Evolutionary conservation across 2,888 invertebrate species (phyloP).

Genomic region (Brenthis daphne): DNA sequence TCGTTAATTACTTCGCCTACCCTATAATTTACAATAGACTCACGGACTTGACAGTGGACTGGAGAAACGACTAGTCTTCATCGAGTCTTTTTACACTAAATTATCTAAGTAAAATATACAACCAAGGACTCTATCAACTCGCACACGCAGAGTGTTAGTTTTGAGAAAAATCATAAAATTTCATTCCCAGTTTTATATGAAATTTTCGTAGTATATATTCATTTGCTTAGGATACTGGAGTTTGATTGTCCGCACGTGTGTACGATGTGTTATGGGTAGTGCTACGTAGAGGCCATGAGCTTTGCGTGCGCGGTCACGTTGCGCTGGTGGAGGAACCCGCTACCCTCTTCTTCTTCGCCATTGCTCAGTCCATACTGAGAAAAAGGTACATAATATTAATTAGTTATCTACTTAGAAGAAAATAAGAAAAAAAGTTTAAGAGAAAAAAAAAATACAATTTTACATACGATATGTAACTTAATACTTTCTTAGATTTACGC

Average conservation of each 20-base stretch:
- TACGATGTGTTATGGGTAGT: slow-evolving; percentile 7
- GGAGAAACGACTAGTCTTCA: slow-evolving; percentile 18
- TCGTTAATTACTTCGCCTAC: slow-evolving; percentile 4
- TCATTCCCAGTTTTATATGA: not conserved
- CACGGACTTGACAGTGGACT: slow-evolving; percentile 16
- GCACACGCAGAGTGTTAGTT: not conserved
- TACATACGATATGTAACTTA: too few species aligned
- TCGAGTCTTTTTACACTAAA: slow-evolving; percentile 13
- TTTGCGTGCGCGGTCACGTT: slow-evolving; percentile 93
- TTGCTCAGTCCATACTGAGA: slow-evolving; percentile 70
- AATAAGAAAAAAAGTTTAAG: not conserved
- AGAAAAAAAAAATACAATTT: too few species aligned
- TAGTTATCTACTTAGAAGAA: not conserved
- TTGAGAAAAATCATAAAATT: not conserved
- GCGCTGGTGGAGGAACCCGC: slow-evolving; percentile 91
- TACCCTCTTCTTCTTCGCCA: slow-evolving; percentile 82
- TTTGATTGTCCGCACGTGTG: not conserved
- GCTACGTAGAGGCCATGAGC: slow-evolving; percentile 91
- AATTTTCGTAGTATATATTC: not conserved
- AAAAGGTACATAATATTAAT: slow-evolving; percentile 1
- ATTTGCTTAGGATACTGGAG: not conserved
- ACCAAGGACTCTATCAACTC: slow-evolving; percentile 6
- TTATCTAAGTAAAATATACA: slow-evolving; percentile 27
- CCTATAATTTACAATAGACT: slow-evolving; percentile 21
- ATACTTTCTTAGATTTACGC: too few species aligned